Evolutionary conservation across 2,797 vertebrate species (phyloP), one percentile per base, ranked within the genome.

Genomic region (Xyrichtys novacula): DNA sequence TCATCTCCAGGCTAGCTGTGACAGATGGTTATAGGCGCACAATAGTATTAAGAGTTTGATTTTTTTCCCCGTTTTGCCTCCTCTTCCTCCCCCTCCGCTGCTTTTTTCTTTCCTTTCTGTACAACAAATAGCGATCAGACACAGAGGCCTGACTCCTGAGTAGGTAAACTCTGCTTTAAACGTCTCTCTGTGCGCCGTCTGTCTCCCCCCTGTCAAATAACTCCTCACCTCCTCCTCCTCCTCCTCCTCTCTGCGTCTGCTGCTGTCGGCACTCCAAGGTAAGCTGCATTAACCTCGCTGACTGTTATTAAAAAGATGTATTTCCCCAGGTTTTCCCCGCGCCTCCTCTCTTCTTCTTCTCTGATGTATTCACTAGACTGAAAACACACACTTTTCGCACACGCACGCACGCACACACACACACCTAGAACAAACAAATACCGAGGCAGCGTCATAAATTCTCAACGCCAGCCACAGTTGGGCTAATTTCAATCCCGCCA

Each of bases 11-110:
- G 96, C 96, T 95, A 96, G 96, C 96, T 94, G 96, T 98, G 97
- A 99, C 97, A 98, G 97, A 98, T 98, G 97, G 97, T 98, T 98
- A 97, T 97, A 95, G 96, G 96, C 95, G 94, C 95, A 98, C 96
- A 97, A 97, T 96, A 96, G 96, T 96, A 97, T 98, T 97, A 98
- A 96, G 95, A 97, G 95, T 96, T 96, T 93, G 95, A 95, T 96
- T 94, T 96, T 93, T 85, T 76, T 92, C 57, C 69, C 50, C 46
- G 56, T 46, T 46, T 46, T 42, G 34, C 63, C 49, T 47, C 58
- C 14, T 0, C 61, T 28, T 40, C 40, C 59, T 8, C 62, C 46
- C 26, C 31, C 63, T 46, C 25, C 14, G 22, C 49, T 36, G 52
- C 28, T 57, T 55, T 47, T 67, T 54, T 54, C 50, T 17, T 28